Evolutionary conservation across 2,888 invertebrate genomes (phyloP).

Genomic region (Cyclophora albipunctata): DNA sequence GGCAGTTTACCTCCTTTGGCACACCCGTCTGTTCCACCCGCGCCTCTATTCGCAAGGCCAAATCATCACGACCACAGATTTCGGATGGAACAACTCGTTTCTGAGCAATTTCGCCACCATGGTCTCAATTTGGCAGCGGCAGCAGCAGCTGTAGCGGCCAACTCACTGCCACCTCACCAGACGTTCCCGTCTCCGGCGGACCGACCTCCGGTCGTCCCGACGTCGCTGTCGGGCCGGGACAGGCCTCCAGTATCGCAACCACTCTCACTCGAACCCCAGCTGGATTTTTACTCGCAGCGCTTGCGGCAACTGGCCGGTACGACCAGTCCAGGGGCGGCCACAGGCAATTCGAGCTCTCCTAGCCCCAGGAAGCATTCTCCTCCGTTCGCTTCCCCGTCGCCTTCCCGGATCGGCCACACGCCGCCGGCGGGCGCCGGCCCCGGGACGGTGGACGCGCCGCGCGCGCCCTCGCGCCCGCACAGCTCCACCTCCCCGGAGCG

Average conservation of each 20-base stretch:
- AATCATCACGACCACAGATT: constrained; percentile 85
- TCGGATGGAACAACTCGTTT: constrained; percentile 89
- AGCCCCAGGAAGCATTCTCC: constrained; percentile 87
- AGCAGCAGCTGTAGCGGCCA: constrained; percentile 80
- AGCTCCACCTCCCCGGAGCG: constrained; percentile 81
- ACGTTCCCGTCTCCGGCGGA: constrained; percentile 78
- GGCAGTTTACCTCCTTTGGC: constrained; percentile 76
- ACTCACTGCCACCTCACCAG: constrained; percentile 77
- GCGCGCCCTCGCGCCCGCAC: constrained; percentile 77
- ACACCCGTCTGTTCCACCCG: constrained; percentile 82
- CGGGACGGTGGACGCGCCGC: constrained; percentile 76
- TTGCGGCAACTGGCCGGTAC: constrained; percentile 98
- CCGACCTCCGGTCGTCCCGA: constrained; percentile 71
- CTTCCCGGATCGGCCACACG: constrained; percentile 81
- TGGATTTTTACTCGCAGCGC: constrained; percentile 99
- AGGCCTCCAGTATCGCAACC: constrained; percentile 76
- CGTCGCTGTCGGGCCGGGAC: constrained; percentile 68
- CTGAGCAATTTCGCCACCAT: constrained; percentile 87
- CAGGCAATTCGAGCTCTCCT: constrained; percentile 87
- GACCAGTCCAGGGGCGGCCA: constrained; percentile 94
- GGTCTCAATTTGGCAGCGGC: constrained; percentile 85
- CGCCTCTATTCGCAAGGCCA: constrained; percentile 85
- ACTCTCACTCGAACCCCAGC: constrained; percentile 88
- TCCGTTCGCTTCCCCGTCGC: constrained; percentile 87
- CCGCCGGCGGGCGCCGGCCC: constrained; percentile 79